Base-by-base conservation (phyloP, 2,797 vertebrate species). In the Ptychadena robeensis region DNA sequence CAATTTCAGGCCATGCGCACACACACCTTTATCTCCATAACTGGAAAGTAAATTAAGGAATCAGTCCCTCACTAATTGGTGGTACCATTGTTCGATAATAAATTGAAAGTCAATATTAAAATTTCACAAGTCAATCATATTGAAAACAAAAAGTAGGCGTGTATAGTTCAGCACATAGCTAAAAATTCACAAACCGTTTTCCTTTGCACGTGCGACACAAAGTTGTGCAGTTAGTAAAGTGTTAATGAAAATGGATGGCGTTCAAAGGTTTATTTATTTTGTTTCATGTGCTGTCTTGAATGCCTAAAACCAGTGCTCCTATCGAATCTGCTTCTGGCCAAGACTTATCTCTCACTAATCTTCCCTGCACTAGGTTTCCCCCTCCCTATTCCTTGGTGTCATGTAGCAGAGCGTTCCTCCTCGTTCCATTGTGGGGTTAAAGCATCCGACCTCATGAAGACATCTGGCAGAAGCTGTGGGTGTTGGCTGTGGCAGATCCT, bases 401-500 rank as follows among this genome's bases (percentile, higher is more conserved):
- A 77, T 68, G 66, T 65, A 82, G 44, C 80, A 73, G 44, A 70
- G 77, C 30, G 37, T 63, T 80, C 34, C 63, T 79, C 65, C 57
- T 59, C 35, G 76, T 80, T 85, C 83, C 72, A 76, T 76, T 70
- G 28, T 71, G 87, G 94, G 92, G 93, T 94, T 94, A 94, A 94
- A 75, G 73, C 71, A 0, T n/a, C 82, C 78, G 80, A 88, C 84
- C 86, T 87, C 89, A 76, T 86, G 85, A 91, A 94, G 93, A 94
- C 95, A 96, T 96, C 95, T 96, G 93, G 92, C 90, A 87, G 89
- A 84, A 92, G 91, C 88, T 91, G 91, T 92, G 93, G 93, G 95
- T 92, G 93, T 93, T 93, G 95, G 94, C 94, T 89, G 90, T 92
- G 94, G 93, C 93, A 86, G 90, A 94, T 91, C 93, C 88, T 91